phyloP scores from a whole-genome alignment of 37 sponge, comb jelly and placozoan species.

The Halisarca cf. caerulea region DNA sequence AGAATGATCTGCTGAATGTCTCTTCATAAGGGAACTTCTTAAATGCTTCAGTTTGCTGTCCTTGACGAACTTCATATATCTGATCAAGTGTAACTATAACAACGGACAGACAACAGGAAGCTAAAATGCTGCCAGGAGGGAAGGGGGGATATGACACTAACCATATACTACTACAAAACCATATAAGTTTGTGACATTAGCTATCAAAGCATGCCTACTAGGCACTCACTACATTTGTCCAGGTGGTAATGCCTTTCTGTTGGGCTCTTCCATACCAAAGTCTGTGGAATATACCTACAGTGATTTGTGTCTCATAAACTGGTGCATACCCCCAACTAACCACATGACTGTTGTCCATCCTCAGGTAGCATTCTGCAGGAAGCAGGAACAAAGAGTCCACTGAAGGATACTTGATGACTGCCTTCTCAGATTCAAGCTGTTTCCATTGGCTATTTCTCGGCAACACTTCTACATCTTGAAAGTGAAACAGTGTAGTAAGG shows the following conservation, averaged over 20 bases:
- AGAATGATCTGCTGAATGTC: constrained; percentile 64
- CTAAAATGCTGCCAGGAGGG: neutral
- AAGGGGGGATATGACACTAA: neutral
- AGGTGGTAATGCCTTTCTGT: constrained; percentile 3
- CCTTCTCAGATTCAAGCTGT: neutral
- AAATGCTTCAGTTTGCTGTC: constrained; percentile 66
- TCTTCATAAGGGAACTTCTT: constrained; percentile 71
- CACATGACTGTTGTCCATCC: constrained; percentile 2
- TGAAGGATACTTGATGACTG: constrained; percentile 10
- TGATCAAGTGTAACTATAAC: constrained; percentile 43
- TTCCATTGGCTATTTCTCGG: neutral
- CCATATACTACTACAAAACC: too few relatives aligned
- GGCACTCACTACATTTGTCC: neutral
- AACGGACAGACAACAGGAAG: neutral
- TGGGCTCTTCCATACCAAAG: neutral
- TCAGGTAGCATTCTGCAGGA: constrained; percentile 4
- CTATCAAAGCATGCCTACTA: too few relatives aligned
- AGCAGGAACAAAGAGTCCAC: neutral
- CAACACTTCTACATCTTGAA: neutral
- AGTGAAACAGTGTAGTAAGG: neutral
- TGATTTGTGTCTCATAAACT: too few relatives aligned
- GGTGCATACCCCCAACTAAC: constrained; percentile 10
- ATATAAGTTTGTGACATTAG: too few relatives aligned
- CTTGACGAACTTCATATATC: constrained; percentile 62
- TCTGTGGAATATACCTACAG: neutral